Evolutionary conservation across 2,113 vertebrate genomes (phyloP), one percentile per base, ranked within the genome.

Genomic region (Crocuta crocuta): DNA sequence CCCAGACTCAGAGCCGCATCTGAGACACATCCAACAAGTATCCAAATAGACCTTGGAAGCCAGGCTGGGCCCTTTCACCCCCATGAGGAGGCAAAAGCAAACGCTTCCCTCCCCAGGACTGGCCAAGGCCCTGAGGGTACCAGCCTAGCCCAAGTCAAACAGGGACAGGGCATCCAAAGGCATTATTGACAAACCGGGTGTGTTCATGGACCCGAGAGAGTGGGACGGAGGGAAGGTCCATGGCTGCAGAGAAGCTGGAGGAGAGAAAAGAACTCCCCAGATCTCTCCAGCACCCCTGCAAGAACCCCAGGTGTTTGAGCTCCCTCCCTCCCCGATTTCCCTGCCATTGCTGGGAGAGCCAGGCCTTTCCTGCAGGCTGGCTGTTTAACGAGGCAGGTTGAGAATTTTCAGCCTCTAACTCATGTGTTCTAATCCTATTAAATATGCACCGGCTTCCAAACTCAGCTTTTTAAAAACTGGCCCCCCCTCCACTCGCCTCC

Each of bases 391-490:
- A 98, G 93, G 92, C 94, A 50, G 97, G 95, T 94, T 95, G 97
- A 98, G 97, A 96, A 97, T 97, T 80, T 97, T 96, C 96, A 96
- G 94, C 88, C 94, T 96, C 97, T 93, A 97, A 96, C 97, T 96
- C 98, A 89, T 95, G 97, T 88, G 94, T 97, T 96, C 97, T 98
- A 98, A 98, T 98, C 98, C 98, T 96, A 98, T 98, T 98, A 98
- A 98, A 98, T 98, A 98, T 96, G 97, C 97, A 98, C 98, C 86
- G 0, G 96, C 97, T 97, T 97, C 96, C 93, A 96, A 98, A 97
- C 94, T 95, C 95, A 73, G 96, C 95, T 98, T 98, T 98, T 95
- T 33, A 21, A 94, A 97, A 93, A 79, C 93, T 80, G 31, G 61
- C 89, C 91, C 94, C 17, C 4, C 35, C 83, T 55, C 28, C 83